Evolutionary conservation across 2,888 invertebrate species (phyloP), one percentile per base, ranked within the genome.

Genomic region (Serripes groenlandicus): DNA sequence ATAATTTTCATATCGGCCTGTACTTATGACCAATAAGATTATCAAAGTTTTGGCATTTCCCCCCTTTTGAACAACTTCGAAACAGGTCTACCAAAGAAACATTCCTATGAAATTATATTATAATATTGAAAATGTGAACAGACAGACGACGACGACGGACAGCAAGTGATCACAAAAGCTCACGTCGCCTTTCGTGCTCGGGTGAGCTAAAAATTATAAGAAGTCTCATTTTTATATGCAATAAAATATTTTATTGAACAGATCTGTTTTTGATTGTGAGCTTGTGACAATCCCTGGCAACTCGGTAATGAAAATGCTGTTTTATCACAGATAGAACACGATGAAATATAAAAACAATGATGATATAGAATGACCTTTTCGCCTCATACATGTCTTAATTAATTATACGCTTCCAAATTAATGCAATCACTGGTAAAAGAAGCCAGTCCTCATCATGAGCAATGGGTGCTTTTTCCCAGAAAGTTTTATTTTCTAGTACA

Each of bases 211-310:
- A 42, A 42, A 42, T 1, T 56, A 26, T 56, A 9, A n/a, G 9
- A n/a, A 11, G 23, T 23, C 18, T 11, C 62, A 62, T 23, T 15
- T 32, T 60, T 52, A 68, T 81, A 83, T 78, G 81, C 76, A 81
- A 75, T 86, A 86, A 86, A 86, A 86, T 86, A 86, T 75, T 84
- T 84, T 73, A 80, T 78, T 75, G 54, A 72, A 76, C 86, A 86
- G 83, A 86, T 82, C 85, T 85, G 85, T 75, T 78, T 85, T 85
- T 81, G 79, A 80, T 82, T 82, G 82, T 85, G 80, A 82, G 82
- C 75, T 58, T 32, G 62, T 58, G 56, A 49, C 77, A 18, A 23
- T 54, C 78, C 76, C 79, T 83, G 83, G 79, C 62, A 70, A 79
- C 75, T 80, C 42, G 66, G 72, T 58, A 56, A 74, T 76, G 78